Evolutionary conservation across 2,797 vertebrate species (phyloP).

Genomic region (Poeciliopsis presidionis): DNA sequence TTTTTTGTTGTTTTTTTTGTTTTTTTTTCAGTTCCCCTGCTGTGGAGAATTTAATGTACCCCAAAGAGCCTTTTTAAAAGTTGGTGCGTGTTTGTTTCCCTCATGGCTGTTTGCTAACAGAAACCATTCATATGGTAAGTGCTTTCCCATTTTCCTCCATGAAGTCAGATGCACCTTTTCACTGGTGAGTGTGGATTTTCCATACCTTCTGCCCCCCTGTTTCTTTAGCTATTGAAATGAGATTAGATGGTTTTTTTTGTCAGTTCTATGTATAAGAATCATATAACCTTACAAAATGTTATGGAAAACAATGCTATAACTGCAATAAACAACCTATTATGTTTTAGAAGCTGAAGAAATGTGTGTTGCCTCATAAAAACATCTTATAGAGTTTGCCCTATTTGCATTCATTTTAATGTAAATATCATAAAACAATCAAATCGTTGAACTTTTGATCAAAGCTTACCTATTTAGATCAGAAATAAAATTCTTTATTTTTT

Average conservation of each 20-base stretch:
- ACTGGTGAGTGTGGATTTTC: slow-evolving; percentile 12
- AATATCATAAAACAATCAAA: not conserved
- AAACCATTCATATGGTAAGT: slow-evolving; percentile 48
- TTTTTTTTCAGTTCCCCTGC: slow-evolving; percentile 16
- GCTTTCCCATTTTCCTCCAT: slow-evolving; percentile 12
- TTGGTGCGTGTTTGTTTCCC: slow-evolving; percentile 35
- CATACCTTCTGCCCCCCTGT: not conserved
- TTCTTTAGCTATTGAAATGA: not conserved
- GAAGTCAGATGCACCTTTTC: slow-evolving; percentile 21
- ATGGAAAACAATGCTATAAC: not conserved
- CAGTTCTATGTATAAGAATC: not conserved
- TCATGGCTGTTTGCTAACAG: slow-evolving; percentile 42
- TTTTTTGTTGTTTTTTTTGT: not conserved
- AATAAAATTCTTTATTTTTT: not conserved
- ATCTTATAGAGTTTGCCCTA: not conserved
- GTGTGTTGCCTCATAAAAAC: not conserved
- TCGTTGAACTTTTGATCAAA: not conserved
- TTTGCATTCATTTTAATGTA: not conserved
- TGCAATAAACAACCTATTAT: not conserved
- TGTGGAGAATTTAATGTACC: slow-evolving; percentile 22
- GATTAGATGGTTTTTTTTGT: not conserved
- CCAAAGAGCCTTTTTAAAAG: slow-evolving; percentile 22
- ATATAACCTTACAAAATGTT: not conserved
- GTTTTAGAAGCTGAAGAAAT: not conserved
- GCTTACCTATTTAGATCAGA: not conserved